Evolutionary conservation across 2,113 vertebrate genomes (phyloP).

Genomic region (Sinocyclocheilus anophthalmus): DNA sequence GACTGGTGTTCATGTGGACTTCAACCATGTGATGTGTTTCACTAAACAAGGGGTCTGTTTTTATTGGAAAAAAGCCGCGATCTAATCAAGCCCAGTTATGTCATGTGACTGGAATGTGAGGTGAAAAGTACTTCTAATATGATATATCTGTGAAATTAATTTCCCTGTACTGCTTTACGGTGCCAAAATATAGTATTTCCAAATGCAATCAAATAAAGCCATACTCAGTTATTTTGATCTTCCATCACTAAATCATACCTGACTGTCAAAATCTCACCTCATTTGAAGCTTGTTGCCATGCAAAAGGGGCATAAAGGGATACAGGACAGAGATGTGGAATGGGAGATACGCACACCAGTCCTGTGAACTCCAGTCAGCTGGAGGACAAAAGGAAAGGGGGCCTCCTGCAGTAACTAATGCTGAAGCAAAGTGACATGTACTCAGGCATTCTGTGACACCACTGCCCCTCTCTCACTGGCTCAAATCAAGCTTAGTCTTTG

Average conservation of each 20-base stretch:
- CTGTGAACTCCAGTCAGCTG: conserved; percentile 67
- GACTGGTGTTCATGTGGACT: conserved; percentile 61
- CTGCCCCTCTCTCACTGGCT: conserved; percentile 61
- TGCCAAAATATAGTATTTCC: neutral
- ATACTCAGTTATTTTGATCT: neutral
- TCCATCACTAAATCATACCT: conserved; percentile 17
- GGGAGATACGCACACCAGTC: conserved; percentile 59
- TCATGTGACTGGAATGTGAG: conserved; percentile 48
- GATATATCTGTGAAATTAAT: neutral
- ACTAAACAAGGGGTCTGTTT: conserved; percentile 69
- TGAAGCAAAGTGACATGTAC: conserved; percentile 78
- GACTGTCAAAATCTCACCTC: neutral
- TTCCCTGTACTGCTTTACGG: neutral
- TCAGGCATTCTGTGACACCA: conserved; percentile 74
- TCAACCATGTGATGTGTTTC: conserved; percentile 64
- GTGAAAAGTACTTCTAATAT: neutral
- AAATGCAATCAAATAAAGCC: neutral
- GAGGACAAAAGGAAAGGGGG: conserved; percentile 67
- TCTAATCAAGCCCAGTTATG: conserved; percentile 57
- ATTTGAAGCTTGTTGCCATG: conserved; percentile 13
- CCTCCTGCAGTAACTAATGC: conserved; percentile 68
- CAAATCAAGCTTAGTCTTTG: conserved; percentile 63
- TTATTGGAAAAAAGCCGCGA: conserved; percentile 40
- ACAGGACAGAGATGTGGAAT: conserved; percentile 56
- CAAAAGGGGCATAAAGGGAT: conserved; percentile 25